Evolutionary conservation across 2,888 invertebrate genomes (phyloP), one percentile per base, ranked within the genome.

Genomic region (Anodontia alba): DNA sequence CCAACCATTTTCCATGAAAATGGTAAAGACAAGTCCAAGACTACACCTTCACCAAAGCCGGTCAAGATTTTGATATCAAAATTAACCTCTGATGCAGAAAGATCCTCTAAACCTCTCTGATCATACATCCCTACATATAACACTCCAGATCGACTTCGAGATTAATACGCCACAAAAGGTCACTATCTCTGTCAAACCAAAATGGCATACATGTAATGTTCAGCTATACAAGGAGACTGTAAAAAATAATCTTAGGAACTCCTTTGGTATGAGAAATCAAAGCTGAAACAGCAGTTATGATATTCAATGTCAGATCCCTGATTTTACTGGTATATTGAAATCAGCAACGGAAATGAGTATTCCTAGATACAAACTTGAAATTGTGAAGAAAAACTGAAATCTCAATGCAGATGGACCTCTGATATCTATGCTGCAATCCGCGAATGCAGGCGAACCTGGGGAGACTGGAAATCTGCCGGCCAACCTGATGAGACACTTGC

Each of bases 221-320:
- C 51, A n/a, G n/a, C n/a, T n/a, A n/a, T 57, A 57, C 57, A 57
- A 57, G 15, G 57, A 57, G 12, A 57, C 23, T 8, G 57, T 57
- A 10, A 57, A 23, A 57, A 57, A 29, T 2, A 29, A 5, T 23
- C 26, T 57, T 26, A 57, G 23, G 29, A 57, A 57, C 2, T 57
- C 3, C 29, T 26, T 57, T 29, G 49, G 49, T 3, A 49, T 3
- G 2, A 8, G 57, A 26, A 29, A 57, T 8, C 57, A 10, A 57
- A 10, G 23, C 5, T 8, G 7, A 10, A 26, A 57, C 57, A 57
- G 57, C 15, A 57, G 10, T 17, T 57, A 26, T 26, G 29, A 57
- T 15, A 5, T 57, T 7, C 57, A 57, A 5, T 38, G 38, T 38
- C 38, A 38, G 38, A 38, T 38, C 5, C 12, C 7, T 8, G 38